Conservation (phyloP, 1,140 invertebrate genomes). For the Spodoptera litura region DNA sequence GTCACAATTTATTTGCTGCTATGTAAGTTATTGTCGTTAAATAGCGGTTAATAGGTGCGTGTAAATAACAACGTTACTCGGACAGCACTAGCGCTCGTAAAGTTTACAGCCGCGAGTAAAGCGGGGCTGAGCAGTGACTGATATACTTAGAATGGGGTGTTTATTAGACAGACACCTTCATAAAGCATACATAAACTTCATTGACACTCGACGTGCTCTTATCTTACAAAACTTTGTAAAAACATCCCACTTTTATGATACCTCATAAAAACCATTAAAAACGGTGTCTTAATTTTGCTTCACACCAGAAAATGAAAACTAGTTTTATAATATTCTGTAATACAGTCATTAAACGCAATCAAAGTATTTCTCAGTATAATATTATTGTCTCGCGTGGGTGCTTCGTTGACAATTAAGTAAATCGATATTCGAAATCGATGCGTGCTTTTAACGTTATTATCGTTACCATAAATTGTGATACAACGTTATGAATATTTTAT, state of each 20-base stretch:
- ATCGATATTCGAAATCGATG: slow-evolving; percentile 21
- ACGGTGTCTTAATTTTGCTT: no score
- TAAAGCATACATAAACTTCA: not conserved
- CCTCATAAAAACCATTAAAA: no score
- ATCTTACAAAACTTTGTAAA: not conserved
- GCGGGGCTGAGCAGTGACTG: slow-evolving; percentile 13
- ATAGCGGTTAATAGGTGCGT: slow-evolving; percentile 5
- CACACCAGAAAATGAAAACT: no score
- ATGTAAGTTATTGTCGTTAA: slow-evolving; percentile 29
- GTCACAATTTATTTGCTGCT: not conserved
- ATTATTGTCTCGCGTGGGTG: slow-evolving; percentile 4
- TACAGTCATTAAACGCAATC: not conserved
- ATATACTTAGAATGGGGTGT: slow-evolving; percentile 28
- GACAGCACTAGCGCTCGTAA: slow-evolving; percentile 35
- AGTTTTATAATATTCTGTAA: not conserved
- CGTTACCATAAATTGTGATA: slow-evolving; percentile 22
- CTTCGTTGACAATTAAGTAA: slow-evolving; percentile 13
- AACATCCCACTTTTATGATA: no score
- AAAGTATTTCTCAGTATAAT: not conserved
- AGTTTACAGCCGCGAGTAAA: slow-evolving; percentile 32
- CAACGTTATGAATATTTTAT: slow-evolving; percentile 18
- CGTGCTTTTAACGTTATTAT: slow-evolving; percentile 19
- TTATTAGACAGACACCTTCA: not conserved
- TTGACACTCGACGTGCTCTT: slow-evolving; percentile 2
- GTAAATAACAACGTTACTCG: slow-evolving; percentile 20